Base-by-base conservation (phyloP, 2,113 vertebrate genomes). In the Antennarius striatus region DNA sequence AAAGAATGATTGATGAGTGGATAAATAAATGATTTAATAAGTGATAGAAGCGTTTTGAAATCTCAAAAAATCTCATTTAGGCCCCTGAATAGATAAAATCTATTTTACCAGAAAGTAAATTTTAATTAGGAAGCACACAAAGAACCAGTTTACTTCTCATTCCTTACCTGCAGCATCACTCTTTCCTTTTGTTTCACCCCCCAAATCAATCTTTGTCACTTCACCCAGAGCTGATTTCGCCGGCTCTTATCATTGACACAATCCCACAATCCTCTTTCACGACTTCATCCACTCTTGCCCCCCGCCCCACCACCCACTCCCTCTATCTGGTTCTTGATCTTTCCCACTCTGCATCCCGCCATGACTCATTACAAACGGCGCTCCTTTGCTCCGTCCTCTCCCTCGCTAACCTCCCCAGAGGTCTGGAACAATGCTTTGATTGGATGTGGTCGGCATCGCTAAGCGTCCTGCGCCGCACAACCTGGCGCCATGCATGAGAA, bases 201-300 rank as follows among this genome's bases (percentile, higher is more conserved):
- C 48, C 32, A 36, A 79, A 92, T 92, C 90, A 88, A 89, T 91
- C 83, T 63, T 69, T 83, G 80, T 90, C 83, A 88, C 90, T 91
- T 88, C n/a, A 57, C 69, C 66, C 69, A 56, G 71, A 82, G 91
- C 90, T 90, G 85, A 92, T 92, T 87, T 70, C 28, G 40, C 68
- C 81, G 65, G 81, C 75, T 86, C 75, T 80, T 79, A 84, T 83
- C 78, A 22, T 77, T 80, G 66, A 84, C 53, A 56, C 83, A 66
- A 74, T 81, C 80, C 56, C 71, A 63, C 69, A 75, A 49, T 55
- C 67, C 30, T 6, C 68, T 63, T 61, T 55, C 57, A 47, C 69
- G 10, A 52, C 63, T 74, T 66, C 69, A 78, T 64, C 67, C 47
- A 49, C 51, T 55, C 46, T 67, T 55, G 59, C 63, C 75, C 52